phyloP scores from a whole-genome alignment of 2,113 vertebrate species.

The Sphyrna mokarran region DNA sequence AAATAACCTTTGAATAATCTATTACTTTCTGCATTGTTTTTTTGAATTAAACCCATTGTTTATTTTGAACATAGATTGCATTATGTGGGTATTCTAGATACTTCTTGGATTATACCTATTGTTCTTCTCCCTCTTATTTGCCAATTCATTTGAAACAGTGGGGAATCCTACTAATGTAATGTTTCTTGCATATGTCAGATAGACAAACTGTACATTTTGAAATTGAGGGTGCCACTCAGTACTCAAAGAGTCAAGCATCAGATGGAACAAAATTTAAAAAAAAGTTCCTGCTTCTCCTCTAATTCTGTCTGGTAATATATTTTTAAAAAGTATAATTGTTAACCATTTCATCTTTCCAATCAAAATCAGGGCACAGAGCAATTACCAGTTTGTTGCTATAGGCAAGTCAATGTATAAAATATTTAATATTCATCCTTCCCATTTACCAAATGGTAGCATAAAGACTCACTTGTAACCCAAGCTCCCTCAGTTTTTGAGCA shows the following conservation, averaged over 20 bases:
- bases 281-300: neutral
- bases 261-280: neutral
- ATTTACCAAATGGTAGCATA: neutral
- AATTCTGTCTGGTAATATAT: neutral
- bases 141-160: neutral
- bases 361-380: neutral
- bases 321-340: neutral
- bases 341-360: neutral
- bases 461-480: neutral
- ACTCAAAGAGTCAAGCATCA: neutral
- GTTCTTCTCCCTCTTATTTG: neutral
- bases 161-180: neutral
- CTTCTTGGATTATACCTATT: neutral
- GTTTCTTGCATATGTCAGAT: neutral
- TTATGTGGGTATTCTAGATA: neutral
- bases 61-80: neutral
- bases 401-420: neutral
- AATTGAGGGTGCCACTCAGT: neutral
- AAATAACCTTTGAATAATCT: neutral
- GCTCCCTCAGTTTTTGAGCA: neutral
- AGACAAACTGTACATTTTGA: slow-evolving; percentile 16
- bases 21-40: neutral
- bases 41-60: neutral
- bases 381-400: neutral
- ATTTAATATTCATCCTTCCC: neutral